Conservation (phyloP, 2,113 vertebrate species). For the Panurus biarmicus region DNA sequence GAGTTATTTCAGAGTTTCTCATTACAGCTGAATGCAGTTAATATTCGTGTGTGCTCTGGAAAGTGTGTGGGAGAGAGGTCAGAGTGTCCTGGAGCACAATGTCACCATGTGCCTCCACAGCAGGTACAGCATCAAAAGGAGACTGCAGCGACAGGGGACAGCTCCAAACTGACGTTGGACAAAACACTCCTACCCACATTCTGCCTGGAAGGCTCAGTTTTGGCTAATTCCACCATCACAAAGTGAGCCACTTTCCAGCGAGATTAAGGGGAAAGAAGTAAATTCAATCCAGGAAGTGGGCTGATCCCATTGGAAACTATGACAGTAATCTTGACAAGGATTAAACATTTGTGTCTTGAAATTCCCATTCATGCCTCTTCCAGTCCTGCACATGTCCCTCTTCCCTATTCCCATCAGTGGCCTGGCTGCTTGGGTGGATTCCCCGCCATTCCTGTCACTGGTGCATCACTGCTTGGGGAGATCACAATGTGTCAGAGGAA, state of each 20-base stretch:
- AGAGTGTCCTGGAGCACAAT: neutral
- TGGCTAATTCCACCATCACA: neutral
- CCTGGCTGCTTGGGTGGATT: neutral
- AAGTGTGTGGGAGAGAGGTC: neutral
- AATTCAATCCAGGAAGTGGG: neutral
- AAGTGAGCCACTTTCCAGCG: neutral
- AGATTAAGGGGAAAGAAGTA: neutral
- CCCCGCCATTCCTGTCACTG: neutral
- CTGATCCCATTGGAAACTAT: neutral
- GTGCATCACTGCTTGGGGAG: neutral
- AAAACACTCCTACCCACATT: neutral
- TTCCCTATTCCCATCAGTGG: neutral
- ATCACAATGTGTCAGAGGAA: neutral
- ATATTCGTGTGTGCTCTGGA: neutral
- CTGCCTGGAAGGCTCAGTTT: neutral
- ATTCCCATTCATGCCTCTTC: neutral
- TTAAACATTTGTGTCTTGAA: neutral
- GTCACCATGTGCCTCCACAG: neutral
- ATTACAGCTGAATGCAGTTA: neutral
- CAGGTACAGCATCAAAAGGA: neutral
- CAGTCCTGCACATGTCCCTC: neutral
- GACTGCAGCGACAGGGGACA: rapidly evolving
- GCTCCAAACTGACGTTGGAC: neutral
- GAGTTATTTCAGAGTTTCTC: neutral
- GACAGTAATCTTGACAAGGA: neutral